Evolutionary conservation across 2,888 invertebrate species (phyloP), one percentile per base, ranked within the genome.

Genomic region (Gerris lacustris): DNA sequence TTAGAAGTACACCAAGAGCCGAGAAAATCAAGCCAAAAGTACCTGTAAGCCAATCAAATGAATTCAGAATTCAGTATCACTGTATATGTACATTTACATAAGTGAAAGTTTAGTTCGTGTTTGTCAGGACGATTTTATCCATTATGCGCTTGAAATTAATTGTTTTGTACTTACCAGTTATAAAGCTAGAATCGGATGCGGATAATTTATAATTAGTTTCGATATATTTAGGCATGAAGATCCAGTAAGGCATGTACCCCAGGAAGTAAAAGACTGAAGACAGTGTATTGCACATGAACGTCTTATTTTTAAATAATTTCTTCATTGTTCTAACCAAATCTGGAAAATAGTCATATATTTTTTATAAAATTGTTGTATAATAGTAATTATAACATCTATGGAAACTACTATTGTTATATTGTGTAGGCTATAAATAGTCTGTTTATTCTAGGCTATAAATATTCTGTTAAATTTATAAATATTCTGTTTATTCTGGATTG

Each of bases 141-240:
- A 64, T 64, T n/a, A 64, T 64, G 18, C 31, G 62, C 4, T 2
- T 62, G 4, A 62, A 15, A n/a, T 17, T 6, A 15, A n/a, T 17
- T 6, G 44, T 18, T 44, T 17, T n/a, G 18, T 4, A 15, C 67
- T 73, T 77, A 84, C 85, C 92, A 68, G 91, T 89, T 66, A 89
- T 86, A 74, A 91, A 82, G 75, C 88, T 90, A 0, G 91, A 89
- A 9, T 85, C 85, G 0, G 89, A 87, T 0, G 92, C 89, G 6
- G 90, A 88, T 76, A 89, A 87, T 71, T 86, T 84, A 79, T 90
- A 92, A 79, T 91, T 90, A 0, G 88, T 89, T 80, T 92, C 91
- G 73, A 92, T 89, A 77, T 91, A 91, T 79, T 92, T 92, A 0
- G 92, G 90, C 79, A 91, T 85, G 78, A 90, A 92, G 67, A 90